These are phyloP conservation scores for Cyphomyrus discorhynchus DNA, from an alignment of 2,113 vertebrate species.

Conservation along the genomic window DNA sequence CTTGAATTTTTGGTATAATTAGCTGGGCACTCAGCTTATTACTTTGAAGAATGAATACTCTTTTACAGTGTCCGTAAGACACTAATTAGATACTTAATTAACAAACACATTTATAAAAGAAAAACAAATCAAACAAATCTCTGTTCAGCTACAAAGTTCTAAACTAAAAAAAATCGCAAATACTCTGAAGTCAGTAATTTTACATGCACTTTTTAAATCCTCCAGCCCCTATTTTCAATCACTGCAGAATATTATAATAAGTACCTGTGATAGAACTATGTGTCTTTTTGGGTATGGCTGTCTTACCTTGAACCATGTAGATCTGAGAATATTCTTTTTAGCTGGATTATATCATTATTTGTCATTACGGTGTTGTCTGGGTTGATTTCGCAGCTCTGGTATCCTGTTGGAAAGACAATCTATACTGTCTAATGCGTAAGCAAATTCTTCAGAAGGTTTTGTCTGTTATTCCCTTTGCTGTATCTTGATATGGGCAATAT, in stretches of 20 bases:
- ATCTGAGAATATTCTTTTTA: neutral
- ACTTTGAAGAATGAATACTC: neutral
- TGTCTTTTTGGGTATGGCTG: neutral
- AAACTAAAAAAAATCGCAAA: neutral
- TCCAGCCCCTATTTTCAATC: neutral
- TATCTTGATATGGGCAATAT: neutral
- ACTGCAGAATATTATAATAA: neutral
- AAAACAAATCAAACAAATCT: slow-evolving; percentile 20
- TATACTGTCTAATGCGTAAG: neutral
- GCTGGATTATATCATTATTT: neutral
- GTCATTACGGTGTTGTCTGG: neutral
- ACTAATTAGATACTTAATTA: slow-evolving; percentile 31
- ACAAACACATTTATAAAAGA: slow-evolving; percentile 36
- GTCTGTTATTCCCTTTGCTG: neutral
- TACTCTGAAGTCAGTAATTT: neutral
- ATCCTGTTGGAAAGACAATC: neutral
- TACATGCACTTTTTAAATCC: neutral
- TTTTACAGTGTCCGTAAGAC: slow-evolving; percentile 25
- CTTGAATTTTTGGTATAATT: slow-evolving; percentile 24
- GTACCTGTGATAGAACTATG: neutral
- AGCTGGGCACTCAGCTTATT: slow-evolving; percentile 9
- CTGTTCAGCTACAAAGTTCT: neutral
- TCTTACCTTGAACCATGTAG: neutral
- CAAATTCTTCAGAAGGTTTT: neutral
- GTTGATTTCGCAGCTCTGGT: neutral